These are phyloP conservation scores for Malurus elegans DNA, from an alignment of 2,113 vertebrate genomes.

Conservation along the genomic window DNA sequence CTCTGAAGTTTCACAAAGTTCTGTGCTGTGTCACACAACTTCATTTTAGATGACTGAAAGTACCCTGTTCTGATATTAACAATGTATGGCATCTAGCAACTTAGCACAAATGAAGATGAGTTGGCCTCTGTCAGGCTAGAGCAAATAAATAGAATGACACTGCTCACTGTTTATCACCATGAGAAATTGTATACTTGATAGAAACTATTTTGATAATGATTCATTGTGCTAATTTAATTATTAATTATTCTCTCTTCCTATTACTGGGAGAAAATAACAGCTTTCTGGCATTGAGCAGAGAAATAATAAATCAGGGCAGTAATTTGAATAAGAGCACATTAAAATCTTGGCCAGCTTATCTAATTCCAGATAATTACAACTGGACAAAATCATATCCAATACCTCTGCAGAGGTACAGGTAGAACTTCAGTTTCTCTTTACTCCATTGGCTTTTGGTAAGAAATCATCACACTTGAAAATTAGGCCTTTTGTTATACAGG, in stretches of 20 bases:
- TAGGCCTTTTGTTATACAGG: not conserved
- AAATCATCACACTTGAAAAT: not conserved
- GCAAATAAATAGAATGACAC: not conserved
- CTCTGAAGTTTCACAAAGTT: not conserved
- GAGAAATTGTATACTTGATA: not conserved
- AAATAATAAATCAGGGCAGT: not conserved
- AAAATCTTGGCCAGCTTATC: not conserved
- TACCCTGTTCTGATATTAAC: not conserved
- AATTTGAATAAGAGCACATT: not conserved
- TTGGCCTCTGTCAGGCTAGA: not conserved
- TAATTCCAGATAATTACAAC: not conserved
- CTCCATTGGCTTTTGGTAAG: not conserved
- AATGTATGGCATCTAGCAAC: not conserved
- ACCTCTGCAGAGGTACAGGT: not conserved
- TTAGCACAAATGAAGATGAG: not conserved
- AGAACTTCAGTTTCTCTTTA: not conserved
- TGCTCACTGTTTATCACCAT: not conserved
- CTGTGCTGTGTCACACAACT: not conserved
- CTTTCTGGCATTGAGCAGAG: not conserved
- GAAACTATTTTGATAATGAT: not conserved
- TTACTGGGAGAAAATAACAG: not conserved
- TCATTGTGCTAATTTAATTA: not conserved
- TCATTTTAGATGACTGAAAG: not conserved
- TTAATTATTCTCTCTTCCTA: not conserved
- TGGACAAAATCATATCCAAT: not conserved